These are phyloP conservation scores for Euschistus heros DNA, from an alignment of 1,140 invertebrate genomes.

Conservation along the genomic window DNA sequence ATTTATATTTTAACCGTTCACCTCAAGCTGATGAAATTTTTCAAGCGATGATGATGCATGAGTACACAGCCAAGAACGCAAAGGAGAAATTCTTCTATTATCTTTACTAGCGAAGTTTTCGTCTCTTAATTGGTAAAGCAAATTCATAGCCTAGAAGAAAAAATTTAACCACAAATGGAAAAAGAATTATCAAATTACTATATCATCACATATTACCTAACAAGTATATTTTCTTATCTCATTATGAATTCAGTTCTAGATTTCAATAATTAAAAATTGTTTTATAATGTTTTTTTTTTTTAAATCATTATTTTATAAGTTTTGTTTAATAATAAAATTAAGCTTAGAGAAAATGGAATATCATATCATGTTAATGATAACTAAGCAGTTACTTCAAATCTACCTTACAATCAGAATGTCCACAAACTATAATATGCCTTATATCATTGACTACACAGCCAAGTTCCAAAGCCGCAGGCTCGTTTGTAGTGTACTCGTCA, in stretches of 20 bases:
- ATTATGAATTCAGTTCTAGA: too few relatives aligned
- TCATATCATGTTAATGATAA: neutral
- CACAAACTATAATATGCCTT: constrained; percentile 87
- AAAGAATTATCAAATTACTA: too few relatives aligned
- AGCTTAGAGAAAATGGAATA: neutral
- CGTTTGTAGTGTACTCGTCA: constrained; percentile 79
- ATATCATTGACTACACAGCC: constrained; percentile 90
- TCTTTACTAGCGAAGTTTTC: constrained; percentile 54
- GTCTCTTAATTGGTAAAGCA: constrained; percentile 71
- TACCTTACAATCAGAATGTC: constrained; percentile 92
- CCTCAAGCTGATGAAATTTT: constrained; percentile 67
- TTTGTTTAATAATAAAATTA: neutral
- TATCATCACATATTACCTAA: too few relatives aligned
- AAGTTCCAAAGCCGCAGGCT: constrained; percentile 87
- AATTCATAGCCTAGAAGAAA: constrained; percentile 68
- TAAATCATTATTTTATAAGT: too few relatives aligned
- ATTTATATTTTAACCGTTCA: constrained; percentile 23
- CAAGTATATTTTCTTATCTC: too few relatives aligned
- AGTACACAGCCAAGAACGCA: constrained; percentile 82
- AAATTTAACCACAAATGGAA: neutral
- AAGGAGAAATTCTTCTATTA: constrained; percentile 71
- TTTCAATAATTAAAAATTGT: too few relatives aligned
- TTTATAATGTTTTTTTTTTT: too few relatives aligned
- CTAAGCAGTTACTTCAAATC: neutral
- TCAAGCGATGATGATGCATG: constrained; percentile 71